A percentile compares a stretch with the other conserved stretches of the same genome.
phyloP scores from a whole-genome alignment of 2,797 vertebrate species.

The Buceros bicornis region DNA sequence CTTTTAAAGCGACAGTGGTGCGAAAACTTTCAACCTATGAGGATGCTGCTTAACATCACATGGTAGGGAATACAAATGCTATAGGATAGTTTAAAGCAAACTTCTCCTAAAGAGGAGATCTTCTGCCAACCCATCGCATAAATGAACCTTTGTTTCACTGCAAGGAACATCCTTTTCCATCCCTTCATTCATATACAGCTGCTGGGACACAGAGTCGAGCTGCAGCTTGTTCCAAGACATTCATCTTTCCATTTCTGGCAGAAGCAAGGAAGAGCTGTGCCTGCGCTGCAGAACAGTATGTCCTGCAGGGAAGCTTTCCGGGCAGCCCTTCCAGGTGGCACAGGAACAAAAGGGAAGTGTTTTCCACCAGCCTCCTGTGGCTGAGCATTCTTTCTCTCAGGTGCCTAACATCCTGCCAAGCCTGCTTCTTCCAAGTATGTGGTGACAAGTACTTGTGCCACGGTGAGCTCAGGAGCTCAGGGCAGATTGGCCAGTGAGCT shows the following conservation, averaged over 20 bases:
- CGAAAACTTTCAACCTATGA: too few relatives aligned
- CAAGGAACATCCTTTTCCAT: slow-evolving; percentile 2
- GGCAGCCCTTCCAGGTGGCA: slow-evolving; percentile 65
- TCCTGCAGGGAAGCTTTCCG: not conserved
- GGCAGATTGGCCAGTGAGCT: not conserved
- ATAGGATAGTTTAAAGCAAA: too few relatives aligned
- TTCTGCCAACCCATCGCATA: too few relatives aligned
- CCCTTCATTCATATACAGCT: not conserved
- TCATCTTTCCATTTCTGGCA: slow-evolving; percentile 25
- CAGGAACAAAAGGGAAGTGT: slow-evolving; percentile 75
- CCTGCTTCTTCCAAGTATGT: slow-evolving; percentile 45
- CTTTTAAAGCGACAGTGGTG: too few relatives aligned
- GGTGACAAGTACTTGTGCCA: slow-evolving; percentile 74
- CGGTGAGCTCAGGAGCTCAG: slow-evolving; percentile 68
- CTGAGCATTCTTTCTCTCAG: slow-evolving; percentile 58
- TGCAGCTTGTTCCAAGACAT: slow-evolving; percentile 1
- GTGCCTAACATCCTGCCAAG: slow-evolving; percentile 77
- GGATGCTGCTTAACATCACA: too few relatives aligned
- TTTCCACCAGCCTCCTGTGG: slow-evolving; percentile 58
- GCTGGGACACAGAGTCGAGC: not conserved
- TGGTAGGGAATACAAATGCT: too few relatives aligned
- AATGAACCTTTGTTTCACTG: not conserved
- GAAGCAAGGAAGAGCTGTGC: not conserved
- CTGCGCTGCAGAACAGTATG: not conserved
- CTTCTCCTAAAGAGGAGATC: too few relatives aligned